Conservation (phyloP, 2,888 invertebrate species). For the Thelaira solivaga region DNA sequence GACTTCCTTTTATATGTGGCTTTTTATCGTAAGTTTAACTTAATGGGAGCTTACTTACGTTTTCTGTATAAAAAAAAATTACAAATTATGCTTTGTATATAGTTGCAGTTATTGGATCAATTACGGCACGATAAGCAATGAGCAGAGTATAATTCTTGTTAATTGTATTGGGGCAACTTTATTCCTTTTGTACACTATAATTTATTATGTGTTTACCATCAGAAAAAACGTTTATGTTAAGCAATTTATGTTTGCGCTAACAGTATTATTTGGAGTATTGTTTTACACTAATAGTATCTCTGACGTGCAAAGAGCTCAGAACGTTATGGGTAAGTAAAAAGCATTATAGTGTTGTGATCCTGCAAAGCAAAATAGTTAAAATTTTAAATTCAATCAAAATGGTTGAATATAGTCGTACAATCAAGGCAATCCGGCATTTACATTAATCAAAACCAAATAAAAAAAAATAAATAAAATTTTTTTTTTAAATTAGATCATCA, state of each 20-base stretch:
- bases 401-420: no score
- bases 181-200: slow-evolving; percentile 83
- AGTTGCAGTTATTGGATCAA: slow-evolving; percentile 88
- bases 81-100: slow-evolving; percentile 62
- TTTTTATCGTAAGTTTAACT: slow-evolving; percentile 84
- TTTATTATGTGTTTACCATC: slow-evolving; percentile 85
- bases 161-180: slow-evolving; percentile 86
- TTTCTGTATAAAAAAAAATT: no score
- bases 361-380: no score
- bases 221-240: slow-evolving; percentile 83
- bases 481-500: no score
- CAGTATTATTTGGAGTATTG: slow-evolving; percentile 79
- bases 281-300: slow-evolving; percentile 80
- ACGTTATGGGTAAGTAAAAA: slow-evolving; percentile 80
- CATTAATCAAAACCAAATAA: no score
- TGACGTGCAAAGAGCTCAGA: slow-evolving; percentile 79
- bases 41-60: no score
- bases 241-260: slow-evolving; percentile 80
- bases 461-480: no score
- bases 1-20: slow-evolving; percentile 87
- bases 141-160: slow-evolving; percentile 84
- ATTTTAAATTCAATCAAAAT: no score
- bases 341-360: no score
- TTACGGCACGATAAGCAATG: slow-evolving; percentile 86
- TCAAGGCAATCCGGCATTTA: no score